Percentiles rank a stretch among this genome's conserved stretches.
Conservation (phyloP, 2,888 invertebrate species). For the Thalpophila matura region DNA sequence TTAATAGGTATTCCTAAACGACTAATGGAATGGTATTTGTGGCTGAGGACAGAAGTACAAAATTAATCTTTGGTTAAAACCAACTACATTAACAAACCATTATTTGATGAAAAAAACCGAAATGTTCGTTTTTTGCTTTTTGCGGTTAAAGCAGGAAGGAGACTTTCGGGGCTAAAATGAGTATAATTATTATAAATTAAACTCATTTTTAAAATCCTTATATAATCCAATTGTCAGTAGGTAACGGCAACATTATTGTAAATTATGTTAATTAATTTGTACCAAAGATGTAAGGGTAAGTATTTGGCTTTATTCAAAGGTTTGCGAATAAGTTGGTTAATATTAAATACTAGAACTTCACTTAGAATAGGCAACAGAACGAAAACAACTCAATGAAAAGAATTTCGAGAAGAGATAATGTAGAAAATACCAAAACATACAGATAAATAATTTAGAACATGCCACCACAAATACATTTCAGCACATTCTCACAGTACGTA, state of each 20-base stretch:
- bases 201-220: background rate
- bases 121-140: background rate
- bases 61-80: constrained; percentile 23
- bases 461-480: constrained; percentile 81
- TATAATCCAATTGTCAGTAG: too few species aligned
- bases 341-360: constrained; percentile 33
- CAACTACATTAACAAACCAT: constrained; percentile 40
- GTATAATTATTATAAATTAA: too few species aligned
- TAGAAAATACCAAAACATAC: constrained; percentile 63
- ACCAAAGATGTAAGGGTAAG: background rate
- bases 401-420: constrained; percentile 60
- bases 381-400: constrained; percentile 60
- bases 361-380: constrained; percentile 58
- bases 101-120: too few species aligned
- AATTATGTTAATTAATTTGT: background rate
- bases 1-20: constrained; percentile 41
- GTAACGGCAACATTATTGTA: background rate
- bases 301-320: constrained; percentile 28
- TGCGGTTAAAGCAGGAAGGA: background rate
- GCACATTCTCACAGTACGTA: constrained; percentile 81
- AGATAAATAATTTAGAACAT: constrained; percentile 73
- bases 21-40: constrained; percentile 53
- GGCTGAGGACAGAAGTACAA: constrained; percentile 45
- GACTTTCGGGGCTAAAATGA: background rate
- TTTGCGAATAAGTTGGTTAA: constrained; percentile 45